A percentile compares a stretch with the other conserved stretches of the same genome.
Conservation (phyloP, 2,888 invertebrate genomes). For the Anorthoa munda region DNA sequence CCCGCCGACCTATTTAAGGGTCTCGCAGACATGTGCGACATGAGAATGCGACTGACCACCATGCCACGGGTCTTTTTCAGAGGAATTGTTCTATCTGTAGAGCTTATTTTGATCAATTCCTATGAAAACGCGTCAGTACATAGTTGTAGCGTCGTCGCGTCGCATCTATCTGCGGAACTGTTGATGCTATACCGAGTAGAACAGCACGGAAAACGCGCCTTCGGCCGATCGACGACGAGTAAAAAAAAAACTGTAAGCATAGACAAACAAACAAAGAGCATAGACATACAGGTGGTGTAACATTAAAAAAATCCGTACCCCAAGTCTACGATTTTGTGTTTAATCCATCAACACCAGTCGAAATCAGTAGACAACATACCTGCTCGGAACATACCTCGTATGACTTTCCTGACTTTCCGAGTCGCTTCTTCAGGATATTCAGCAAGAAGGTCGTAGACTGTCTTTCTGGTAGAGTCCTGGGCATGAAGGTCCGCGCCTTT, state of each 20-base stretch:
- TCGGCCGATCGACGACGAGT: not conserved
- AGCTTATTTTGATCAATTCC: too few relatives aligned
- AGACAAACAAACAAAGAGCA: slow-evolving; percentile 13
- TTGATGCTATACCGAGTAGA: not conserved
- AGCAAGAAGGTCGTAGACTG: slow-evolving; percentile 96
- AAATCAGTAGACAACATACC: slow-evolving; percentile 46
- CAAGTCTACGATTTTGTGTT: slow-evolving; percentile 39
- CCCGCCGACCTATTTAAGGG: not conserved
- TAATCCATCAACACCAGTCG: slow-evolving; percentile 37
- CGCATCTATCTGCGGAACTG: too few relatives aligned
- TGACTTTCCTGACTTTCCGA: slow-evolving; percentile 96
- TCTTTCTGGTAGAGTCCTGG: slow-evolving; percentile 95
- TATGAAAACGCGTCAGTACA: too few relatives aligned
- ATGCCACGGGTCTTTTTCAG: too few relatives aligned
- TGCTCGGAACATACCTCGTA: slow-evolving; percentile 92
- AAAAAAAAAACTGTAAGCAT: not conserved
- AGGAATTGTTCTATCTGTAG: too few relatives aligned
- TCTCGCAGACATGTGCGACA: not conserved
- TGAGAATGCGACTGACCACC: too few relatives aligned
- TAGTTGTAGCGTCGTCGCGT: too few relatives aligned
- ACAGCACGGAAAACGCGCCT: not conserved
- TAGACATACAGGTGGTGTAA: slow-evolving; percentile 14
- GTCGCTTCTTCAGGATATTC: slow-evolving; percentile 97
- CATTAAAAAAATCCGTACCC: not conserved
- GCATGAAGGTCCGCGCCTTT: slow-evolving; percentile 96